Evolutionary conservation across 2,888 invertebrate species (phyloP), one percentile per base, ranked within the genome.

Genomic region (Drosophila meridiana): DNA sequence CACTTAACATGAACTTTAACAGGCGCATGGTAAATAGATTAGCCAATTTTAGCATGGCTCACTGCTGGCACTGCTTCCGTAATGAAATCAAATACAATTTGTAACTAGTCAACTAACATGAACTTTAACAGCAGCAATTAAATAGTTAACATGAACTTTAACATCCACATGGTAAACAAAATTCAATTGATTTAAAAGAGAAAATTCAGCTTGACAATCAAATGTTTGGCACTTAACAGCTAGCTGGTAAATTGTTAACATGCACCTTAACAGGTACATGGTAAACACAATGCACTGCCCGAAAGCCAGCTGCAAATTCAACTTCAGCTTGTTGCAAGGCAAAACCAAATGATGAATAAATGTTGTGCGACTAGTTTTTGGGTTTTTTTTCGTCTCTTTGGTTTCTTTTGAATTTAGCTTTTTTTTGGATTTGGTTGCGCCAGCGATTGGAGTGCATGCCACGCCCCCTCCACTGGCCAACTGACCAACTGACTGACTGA

Each of bases 311-410:
- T 45, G 60, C 43, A 57, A 66, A 32, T 32, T 45, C 30, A 45
- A 53, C 81, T 55, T 45, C 67, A 67, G 53, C 52, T 30, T 11
- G 34, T 11, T 52, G 50, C 50, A 52, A 52, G 50, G 32, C 32
- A 26, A 48, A 60, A 26, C 42, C 58, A 57, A 87, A 76, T 71
- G 82, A 72, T 85, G 68, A 87, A 73, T 76, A 82, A 76, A 79
- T 83, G 83, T 82, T 67, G 89, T 70, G 71, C 69, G 80, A 84
- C 84, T 55, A 76, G 90, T 84, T 83, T 87, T 72, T 43, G 59
- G 56, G 36, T 30, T 60, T 60, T 50, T 43, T 7, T 20, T 3
- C 2, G 4, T 34, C 9, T 34, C 13, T 14, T 38, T 47, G 57
- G 57, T 45, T 58, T 34, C 34, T 60, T 57, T 50, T 53, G 30